These are phyloP conservation scores for Podarcis siculus DNA, from an alignment of 2,797 vertebrate species.

Conservation along the genomic window DNA sequence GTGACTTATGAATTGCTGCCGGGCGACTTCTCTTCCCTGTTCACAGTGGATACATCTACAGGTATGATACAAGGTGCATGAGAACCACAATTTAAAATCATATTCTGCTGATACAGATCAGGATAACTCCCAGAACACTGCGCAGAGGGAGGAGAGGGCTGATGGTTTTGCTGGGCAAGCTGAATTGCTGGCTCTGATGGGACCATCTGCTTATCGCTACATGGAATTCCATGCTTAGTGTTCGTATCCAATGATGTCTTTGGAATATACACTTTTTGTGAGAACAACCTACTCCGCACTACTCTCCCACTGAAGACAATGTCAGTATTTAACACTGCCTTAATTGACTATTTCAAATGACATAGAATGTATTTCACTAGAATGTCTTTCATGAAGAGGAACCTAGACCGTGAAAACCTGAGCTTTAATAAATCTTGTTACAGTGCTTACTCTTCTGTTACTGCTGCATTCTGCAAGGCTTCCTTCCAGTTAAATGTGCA, in stretches of 20 bases:
- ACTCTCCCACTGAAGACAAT: background rate
- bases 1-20: constrained; percentile 86
- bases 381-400: background rate
- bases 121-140: too few relatives aligned
- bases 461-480: too few relatives aligned
- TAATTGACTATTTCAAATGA: background rate
- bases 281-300: background rate
- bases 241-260: background rate
- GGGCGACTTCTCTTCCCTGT: constrained; percentile 83
- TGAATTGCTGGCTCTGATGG: too few relatives aligned
- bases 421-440: background rate
- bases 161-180: too few relatives aligned
- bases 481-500: background rate
- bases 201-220: too few relatives aligned
- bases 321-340: background rate
- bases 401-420: background rate
- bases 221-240: background rate
- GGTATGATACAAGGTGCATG: constrained; percentile 74
- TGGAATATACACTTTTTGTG: background rate
- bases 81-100: constrained; percentile 3
- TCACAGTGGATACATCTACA: constrained; percentile 85
- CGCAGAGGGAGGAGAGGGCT: too few relatives aligned
- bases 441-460: too few relatives aligned
- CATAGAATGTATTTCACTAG: background rate
- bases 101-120: background rate